phyloP scores from a whole-genome alignment of 2,113 vertebrate genomes.

The Pachycephala philippinensis region DNA sequence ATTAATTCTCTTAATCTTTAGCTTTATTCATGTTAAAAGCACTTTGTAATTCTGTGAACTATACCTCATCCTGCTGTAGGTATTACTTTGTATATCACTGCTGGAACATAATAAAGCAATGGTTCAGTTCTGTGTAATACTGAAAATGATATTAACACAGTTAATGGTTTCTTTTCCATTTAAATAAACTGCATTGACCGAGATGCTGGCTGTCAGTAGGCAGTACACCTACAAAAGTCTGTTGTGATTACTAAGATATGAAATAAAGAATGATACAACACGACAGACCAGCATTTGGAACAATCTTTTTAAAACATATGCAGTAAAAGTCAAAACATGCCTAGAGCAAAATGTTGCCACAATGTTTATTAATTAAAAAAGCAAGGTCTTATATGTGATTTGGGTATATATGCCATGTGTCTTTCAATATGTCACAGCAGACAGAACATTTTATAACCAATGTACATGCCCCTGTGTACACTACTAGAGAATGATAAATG shows the following conservation, averaged over 20 bases:
- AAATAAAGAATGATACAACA: neutral
- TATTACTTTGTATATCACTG: neutral
- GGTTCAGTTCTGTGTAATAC: neutral
- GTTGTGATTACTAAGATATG: neutral
- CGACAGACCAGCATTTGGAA: neutral
- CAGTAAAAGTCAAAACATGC: slow-evolving; percentile 27
- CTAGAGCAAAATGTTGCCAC: slow-evolving; percentile 1
- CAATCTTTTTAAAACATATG: neutral
- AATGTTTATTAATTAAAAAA: slow-evolving; percentile 42
- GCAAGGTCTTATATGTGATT: neutral
- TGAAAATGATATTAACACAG: neutral
- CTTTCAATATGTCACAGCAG: slow-evolving; percentile 26
- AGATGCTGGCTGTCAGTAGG: neutral
- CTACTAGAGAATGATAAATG: neutral
- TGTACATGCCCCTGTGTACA: neutral
- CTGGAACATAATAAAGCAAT: neutral
- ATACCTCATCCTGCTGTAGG: neutral
- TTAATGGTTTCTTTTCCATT: neutral
- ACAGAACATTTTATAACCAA: neutral
- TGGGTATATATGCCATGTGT: slow-evolving; percentile 1
- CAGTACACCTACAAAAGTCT: neutral
- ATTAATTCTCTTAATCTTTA: slow-evolving; percentile 47
- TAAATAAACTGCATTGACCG: neutral
- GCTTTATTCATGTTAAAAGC: slow-evolving; percentile 39
- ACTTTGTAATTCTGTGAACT: neutral